These are phyloP conservation scores for Embiotoca jacksoni DNA, from an alignment of 2,113 vertebrate genomes.

Conservation along the genomic window DNA sequence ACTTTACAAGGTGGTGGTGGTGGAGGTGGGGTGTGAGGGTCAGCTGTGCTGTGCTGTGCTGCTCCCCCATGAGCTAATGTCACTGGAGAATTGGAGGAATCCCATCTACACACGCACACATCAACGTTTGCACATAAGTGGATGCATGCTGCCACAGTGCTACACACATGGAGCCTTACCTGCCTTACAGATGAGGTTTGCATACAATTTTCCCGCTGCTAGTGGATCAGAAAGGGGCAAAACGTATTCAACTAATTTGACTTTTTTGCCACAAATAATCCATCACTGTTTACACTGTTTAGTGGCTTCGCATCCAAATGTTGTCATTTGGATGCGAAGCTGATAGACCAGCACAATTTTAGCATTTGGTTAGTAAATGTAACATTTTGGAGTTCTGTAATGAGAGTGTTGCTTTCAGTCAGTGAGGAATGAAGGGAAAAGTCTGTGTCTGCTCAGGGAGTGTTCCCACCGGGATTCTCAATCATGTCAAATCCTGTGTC, in stretches of 20 bases:
- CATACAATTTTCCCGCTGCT: neutral
- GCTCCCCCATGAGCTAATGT: constrained; percentile 48
- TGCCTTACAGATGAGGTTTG: neutral
- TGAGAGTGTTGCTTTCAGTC: constrained; percentile 36
- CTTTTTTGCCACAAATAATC: neutral
- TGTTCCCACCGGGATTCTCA: constrained; percentile 59
- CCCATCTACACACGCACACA: constrained; percentile 36
- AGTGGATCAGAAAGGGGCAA: neutral
- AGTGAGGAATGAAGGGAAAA: constrained; percentile 56
- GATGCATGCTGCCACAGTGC: neutral
- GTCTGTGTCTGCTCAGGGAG: constrained; percentile 45
- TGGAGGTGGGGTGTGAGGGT: constrained; percentile 24
- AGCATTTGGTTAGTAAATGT: constrained; percentile 26
- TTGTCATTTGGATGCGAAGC: constrained; percentile 2
- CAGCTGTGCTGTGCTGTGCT: constrained; percentile 67
- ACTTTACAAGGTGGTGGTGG: constrained; percentile 41
- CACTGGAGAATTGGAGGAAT: constrained; percentile 60
- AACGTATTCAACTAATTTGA: neutral
- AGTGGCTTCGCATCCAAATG: no score
- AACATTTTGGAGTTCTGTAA: constrained; percentile 45
- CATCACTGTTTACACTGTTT: neutral
- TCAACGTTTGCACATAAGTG: neutral
- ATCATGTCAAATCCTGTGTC: constrained; percentile 64
- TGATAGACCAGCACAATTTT: neutral
- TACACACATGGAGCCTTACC: constrained; percentile 5